A percentile compares a stretch with the other conserved stretches of the same genome.
phyloP scores from a whole-genome alignment of 2,888 invertebrate species.

The Drosophila pseudotakahashii region DNA sequence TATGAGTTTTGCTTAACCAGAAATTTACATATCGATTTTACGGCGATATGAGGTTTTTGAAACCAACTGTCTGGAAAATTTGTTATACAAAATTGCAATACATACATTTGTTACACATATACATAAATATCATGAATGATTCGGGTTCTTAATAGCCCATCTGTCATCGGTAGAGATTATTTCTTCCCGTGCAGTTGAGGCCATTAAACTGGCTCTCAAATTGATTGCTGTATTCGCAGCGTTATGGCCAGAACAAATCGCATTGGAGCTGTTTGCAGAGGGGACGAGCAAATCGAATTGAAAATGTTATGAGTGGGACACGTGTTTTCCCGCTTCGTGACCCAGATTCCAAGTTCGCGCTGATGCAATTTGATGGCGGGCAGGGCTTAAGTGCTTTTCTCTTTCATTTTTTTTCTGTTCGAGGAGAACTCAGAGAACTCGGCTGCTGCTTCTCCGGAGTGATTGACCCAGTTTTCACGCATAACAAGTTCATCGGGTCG shows the following conservation, averaged over 20 bases:
- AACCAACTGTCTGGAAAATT: too few species aligned
- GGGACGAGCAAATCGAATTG: slow-evolving; percentile 24
- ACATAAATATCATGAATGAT: not conserved
- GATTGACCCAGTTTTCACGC: slow-evolving; percentile 68
- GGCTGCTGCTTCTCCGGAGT: slow-evolving; percentile 26
- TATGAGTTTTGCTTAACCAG: too few species aligned
- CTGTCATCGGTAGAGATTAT: not conserved
- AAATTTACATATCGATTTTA: too few species aligned
- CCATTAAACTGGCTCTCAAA: slow-evolving; percentile 51
- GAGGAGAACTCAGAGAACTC: slow-evolving; percentile 8
- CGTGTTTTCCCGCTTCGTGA: slow-evolving; percentile 38
- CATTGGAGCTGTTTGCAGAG: slow-evolving; percentile 9
- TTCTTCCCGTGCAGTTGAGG: slow-evolving; percentile 20
- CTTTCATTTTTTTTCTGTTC: not conserved
- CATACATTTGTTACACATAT: too few species aligned
- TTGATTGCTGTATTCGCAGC: slow-evolving; percentile 48
- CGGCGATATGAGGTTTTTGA: too few species aligned
- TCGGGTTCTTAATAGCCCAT: not conserved
- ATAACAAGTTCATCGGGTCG: slow-evolving; percentile 8
- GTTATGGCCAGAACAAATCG: slow-evolving; percentile 36
- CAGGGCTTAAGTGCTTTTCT: slow-evolving; percentile 54
- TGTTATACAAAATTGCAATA: too few species aligned
- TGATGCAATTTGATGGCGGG: slow-evolving; percentile 43
- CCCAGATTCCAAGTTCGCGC: slow-evolving; percentile 43
- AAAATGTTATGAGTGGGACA: slow-evolving; percentile 38